Percentiles rank a stretch among this genome's conserved stretches.
phyloP scores from a whole-genome alignment of 2,888 invertebrate genomes.

The Bellardia bayeri region DNA sequence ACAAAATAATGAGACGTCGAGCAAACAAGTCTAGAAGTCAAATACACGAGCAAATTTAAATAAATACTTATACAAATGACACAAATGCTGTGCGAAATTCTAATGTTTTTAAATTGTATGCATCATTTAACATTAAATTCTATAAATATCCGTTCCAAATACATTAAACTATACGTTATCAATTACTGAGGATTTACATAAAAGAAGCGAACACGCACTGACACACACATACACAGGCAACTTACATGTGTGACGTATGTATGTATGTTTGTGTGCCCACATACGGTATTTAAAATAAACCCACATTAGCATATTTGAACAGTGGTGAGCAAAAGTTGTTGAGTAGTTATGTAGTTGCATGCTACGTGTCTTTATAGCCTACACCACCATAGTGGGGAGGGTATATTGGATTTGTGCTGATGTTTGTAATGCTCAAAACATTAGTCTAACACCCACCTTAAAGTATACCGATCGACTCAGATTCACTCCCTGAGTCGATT shows the following conservation, averaged over 20 bases:
- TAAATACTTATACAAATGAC: neutral
- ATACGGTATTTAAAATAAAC: too few species aligned
- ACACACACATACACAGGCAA: neutral
- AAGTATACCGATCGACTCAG: too few species aligned
- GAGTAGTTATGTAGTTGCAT: too few species aligned
- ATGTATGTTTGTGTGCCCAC: neutral
- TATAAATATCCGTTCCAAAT: slow-evolving; percentile 60
- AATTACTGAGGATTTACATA: slow-evolving; percentile 52
- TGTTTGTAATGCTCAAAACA: too few species aligned
- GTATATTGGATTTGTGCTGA: too few species aligned
- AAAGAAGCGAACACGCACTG: neutral
- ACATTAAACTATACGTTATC: slow-evolving; percentile 58
- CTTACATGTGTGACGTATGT: neutral
- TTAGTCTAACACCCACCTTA: too few species aligned
- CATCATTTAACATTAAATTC: slow-evolving; percentile 57
- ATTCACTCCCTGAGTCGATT: too few species aligned
- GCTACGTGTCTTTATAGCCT: too few species aligned
- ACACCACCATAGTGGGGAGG: too few species aligned
- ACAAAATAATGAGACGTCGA: neutral
- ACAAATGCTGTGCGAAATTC: neutral
- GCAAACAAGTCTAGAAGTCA: slow-evolving; percentile 10
- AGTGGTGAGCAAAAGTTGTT: neutral
- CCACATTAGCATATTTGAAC: neutral
- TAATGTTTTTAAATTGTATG: slow-evolving; percentile 49
- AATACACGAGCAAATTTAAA: slow-evolving; percentile 16